These are phyloP conservation scores for Rhabdomys pumilio DNA, from an alignment of 2,797 vertebrate genomes.

Conservation along the genomic window DNA sequence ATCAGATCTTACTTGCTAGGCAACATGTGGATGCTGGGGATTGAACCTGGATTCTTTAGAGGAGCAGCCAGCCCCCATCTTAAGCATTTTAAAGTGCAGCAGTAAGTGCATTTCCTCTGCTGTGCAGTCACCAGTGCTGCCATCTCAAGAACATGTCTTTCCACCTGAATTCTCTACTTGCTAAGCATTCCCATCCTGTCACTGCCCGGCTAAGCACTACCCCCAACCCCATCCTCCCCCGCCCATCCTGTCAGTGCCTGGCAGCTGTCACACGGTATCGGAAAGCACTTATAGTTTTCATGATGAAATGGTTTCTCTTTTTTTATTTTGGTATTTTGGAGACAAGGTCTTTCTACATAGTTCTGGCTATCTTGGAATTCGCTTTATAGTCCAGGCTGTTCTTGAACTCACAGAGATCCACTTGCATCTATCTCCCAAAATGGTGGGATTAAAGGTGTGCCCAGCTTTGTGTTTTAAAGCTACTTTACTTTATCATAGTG, in stretches of 20 bases:
- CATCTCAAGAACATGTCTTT: background rate
- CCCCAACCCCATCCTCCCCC: background rate
- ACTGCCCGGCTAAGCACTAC: background rate
- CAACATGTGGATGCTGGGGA: background rate
- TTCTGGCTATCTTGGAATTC: background rate
- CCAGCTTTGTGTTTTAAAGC: background rate
- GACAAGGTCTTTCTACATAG: background rate
- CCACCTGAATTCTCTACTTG: background rate
- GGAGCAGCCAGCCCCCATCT: background rate
- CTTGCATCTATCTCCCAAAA: background rate
- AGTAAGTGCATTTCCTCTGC: background rate
- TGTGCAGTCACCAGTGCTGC: background rate
- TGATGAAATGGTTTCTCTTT: background rate
- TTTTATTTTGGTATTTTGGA: background rate
- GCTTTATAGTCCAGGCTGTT: background rate
- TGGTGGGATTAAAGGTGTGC: background rate
- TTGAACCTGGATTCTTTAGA: background rate
- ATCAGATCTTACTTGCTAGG: background rate
- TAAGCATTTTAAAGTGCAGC: background rate
- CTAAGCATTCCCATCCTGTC: background rate
- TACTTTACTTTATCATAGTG: background rate
- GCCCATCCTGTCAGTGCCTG: background rate
- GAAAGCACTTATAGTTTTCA: background rate
- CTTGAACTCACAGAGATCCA: background rate
- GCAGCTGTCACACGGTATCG: background rate